phyloP scores from a whole-genome alignment of 2,113 vertebrate species.

The Fulica atra region DNA sequence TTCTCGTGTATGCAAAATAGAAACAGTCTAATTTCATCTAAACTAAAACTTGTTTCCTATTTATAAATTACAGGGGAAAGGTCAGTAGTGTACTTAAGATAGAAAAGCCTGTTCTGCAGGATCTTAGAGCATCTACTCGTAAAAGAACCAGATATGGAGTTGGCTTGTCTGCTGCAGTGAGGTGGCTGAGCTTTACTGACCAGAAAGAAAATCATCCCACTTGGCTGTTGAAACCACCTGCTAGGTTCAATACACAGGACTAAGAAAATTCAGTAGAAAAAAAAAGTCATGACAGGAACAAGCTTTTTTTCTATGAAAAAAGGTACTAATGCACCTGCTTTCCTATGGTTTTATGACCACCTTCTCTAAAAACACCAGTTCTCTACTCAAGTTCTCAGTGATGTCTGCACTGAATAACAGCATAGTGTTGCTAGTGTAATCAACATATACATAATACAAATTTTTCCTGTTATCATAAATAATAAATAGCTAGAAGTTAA shows the following conservation, averaged over 20 bases:
- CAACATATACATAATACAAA: rapidly evolving
- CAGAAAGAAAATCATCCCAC: neutral
- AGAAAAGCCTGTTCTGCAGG: neutral
- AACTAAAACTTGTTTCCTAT: neutral
- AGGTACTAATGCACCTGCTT: neutral
- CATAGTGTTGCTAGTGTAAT: neutral
- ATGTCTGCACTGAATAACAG: neutral
- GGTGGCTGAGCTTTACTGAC: neutral
- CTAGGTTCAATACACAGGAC: neutral
- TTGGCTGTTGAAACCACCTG: neutral
- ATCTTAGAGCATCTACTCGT: neutral
- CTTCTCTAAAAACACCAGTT: neutral
- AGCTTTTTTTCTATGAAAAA: neutral
- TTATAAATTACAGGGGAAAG: neutral
- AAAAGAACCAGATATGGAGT: neutral
- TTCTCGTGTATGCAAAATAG: neutral
- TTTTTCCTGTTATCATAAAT: neutral
- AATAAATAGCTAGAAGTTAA: neutral
- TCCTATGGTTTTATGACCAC: neutral
- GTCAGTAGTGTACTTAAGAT: rapidly evolving
- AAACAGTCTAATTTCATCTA: neutral
- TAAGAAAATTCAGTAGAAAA: neutral
- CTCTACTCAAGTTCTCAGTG: neutral
- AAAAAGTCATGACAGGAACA: neutral
- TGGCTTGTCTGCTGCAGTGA: neutral